A percentile compares a stretch with the other conserved stretches of the same genome.
Conservation (phyloP, 1,140 invertebrate genomes). For the Leucophenga varia region DNA sequence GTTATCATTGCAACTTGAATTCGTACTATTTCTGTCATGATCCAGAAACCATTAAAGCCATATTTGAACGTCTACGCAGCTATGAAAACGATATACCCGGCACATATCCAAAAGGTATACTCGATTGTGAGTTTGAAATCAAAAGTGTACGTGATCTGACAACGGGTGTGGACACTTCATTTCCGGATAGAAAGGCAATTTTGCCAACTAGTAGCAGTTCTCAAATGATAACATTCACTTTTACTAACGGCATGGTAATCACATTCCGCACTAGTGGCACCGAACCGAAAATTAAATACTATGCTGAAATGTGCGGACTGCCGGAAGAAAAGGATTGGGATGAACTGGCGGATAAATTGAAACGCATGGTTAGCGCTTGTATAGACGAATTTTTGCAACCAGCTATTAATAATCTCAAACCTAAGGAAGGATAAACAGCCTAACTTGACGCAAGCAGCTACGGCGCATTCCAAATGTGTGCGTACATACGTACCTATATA, state of each 20-base stretch:
- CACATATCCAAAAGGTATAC: conserved; percentile 71
- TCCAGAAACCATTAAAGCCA: conserved; percentile 66
- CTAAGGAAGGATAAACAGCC: conserved; percentile 33
- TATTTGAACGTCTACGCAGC: conserved; percentile 84
- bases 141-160: conserved; percentile 82
- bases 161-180: conserved; percentile 80
- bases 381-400: conserved; percentile 82
- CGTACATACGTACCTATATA: not conserved
- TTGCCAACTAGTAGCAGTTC: conserved; percentile 74
- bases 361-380: conserved; percentile 77
- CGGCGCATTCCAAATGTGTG: conserved; percentile 2
- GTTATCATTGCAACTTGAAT: conserved; percentile 81
- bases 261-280: conserved; percentile 96
- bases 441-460: conserved; percentile 9
- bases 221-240: conserved; percentile 97
- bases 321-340: conserved; percentile 72
- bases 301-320: conserved; percentile 82
- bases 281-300: conserved; percentile 98
- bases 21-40: conserved; percentile 90
- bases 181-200: conserved; percentile 70
- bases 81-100: conserved; percentile 60
- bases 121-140: conserved; percentile 73
- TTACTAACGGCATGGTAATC: conserved; percentile 81
- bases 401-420: conserved; percentile 68
- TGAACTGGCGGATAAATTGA: conserved; percentile 64